Percentiles rank a stretch among this genome's conserved stretches.
These are phyloP conservation scores for Hylomyscus alleni DNA, from an alignment of 2,797 vertebrate genomes.

Conservation along the genomic window DNA sequence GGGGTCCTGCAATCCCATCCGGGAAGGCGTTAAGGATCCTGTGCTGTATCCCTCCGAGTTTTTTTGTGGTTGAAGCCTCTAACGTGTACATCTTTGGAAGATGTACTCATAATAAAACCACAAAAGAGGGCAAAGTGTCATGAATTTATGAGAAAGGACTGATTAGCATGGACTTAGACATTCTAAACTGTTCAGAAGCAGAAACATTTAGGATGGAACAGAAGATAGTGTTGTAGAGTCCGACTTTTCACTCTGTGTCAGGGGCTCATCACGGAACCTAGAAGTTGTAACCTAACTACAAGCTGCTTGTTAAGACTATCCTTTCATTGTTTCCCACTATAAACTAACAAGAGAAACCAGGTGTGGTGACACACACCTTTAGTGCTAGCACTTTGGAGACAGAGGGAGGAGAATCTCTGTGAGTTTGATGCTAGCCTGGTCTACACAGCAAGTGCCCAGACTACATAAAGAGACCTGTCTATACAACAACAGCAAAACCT, in stretches of 20 bases:
- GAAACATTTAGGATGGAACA: not conserved
- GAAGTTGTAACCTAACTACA: not conserved
- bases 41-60: not conserved
- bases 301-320: not conserved
- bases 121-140: not conserved
- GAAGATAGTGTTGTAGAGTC: not conserved
- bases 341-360: not conserved
- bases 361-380: not conserved
- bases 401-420: not conserved
- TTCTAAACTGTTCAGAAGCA: not conserved
- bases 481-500: not conserved
- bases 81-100: not conserved
- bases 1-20: not conserved
- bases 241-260: not conserved
- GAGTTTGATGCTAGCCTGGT: not conserved
- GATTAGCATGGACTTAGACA: slow-evolving; percentile 8
- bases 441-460: not conserved
- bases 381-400: not conserved
- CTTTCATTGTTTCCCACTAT: slow-evolving; percentile 21
- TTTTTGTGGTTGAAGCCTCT: not conserved
- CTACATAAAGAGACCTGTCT: not conserved
- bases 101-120: not conserved
- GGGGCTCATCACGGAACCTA: not conserved
- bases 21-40: not conserved
- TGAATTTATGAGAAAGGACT: not conserved